phyloP scores from a whole-genome alignment of 1,140 invertebrate genomes.

The Drosophila bipectinata region DNA sequence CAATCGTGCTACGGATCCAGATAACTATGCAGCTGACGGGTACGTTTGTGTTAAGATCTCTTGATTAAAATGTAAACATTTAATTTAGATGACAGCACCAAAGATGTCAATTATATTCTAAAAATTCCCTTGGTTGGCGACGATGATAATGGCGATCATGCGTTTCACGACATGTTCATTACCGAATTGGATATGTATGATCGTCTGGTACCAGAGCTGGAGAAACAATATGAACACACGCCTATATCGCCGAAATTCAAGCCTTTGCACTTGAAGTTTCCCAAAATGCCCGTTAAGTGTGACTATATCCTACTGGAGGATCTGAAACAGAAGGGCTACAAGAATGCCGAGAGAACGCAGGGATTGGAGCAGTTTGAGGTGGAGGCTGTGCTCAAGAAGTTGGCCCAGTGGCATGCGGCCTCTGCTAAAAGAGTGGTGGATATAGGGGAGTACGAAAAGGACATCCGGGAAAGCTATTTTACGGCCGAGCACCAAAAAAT shows the following conservation, averaged over 20 bases:
- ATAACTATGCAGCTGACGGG: slow-evolving; percentile 61
- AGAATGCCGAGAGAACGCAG: slow-evolving; percentile 84
- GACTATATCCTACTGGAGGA: slow-evolving; percentile 69
- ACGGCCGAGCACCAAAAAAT: slow-evolving; percentile 45
- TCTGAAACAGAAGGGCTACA: slow-evolving; percentile 38
- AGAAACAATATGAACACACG: slow-evolving; percentile 52
- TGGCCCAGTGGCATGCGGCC: slow-evolving; percentile 86
- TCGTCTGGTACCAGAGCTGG: slow-evolving; percentile 59
- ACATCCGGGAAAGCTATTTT: slow-evolving; percentile 59
- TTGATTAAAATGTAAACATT: slow-evolving; percentile 4
- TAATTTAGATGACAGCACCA: slow-evolving; percentile 44
- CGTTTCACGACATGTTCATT: slow-evolving; percentile 55
- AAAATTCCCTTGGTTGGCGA: slow-evolving; percentile 57
- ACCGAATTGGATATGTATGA: slow-evolving; percentile 65
- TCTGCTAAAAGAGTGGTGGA: slow-evolving; percentile 60
- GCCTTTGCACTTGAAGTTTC: slow-evolving; percentile 52
- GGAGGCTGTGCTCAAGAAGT: slow-evolving; percentile 84
- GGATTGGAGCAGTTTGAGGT: slow-evolving; percentile 85
- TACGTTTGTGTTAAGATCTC: not conserved
- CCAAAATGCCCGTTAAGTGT: slow-evolving; percentile 30
- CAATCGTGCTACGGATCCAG: slow-evolving; percentile 62
- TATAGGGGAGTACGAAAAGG: slow-evolving; percentile 50
- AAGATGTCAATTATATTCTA: slow-evolving; percentile 57
- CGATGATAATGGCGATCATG: slow-evolving; percentile 49
- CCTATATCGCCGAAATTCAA: slow-evolving; percentile 47